Conservation (phyloP, 2,797 vertebrate genomes). For the Sebastes kiyomatsui region DNA sequence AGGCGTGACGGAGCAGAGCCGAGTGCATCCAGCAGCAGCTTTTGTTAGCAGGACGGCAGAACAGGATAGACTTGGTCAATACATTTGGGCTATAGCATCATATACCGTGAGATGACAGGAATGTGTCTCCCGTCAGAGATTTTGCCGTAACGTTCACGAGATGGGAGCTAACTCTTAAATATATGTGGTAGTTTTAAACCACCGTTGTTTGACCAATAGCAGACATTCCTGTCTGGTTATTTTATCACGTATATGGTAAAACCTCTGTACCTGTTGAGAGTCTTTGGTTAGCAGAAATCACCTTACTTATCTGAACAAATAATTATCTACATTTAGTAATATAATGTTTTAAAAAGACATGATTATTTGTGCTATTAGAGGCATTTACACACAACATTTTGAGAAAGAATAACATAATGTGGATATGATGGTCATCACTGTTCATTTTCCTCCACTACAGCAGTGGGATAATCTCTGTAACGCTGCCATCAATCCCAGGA, state of each 20-base stretch:
- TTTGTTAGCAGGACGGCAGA: conserved; percentile 4
- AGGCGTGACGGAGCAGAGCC: conserved; percentile 6
- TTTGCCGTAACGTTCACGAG: neutral
- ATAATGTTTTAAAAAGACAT: neutral
- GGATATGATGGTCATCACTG: neutral
- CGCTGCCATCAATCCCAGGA: neutral
- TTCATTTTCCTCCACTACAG: neutral
- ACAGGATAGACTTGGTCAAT: neutral
- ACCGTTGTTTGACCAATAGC: neutral
- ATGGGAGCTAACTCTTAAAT: neutral
- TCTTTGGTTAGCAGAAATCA: neutral
- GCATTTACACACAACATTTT: neutral
- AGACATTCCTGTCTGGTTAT: neutral
- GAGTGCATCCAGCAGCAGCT: neutral
- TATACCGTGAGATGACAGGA: neutral
- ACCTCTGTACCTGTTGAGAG: neutral
- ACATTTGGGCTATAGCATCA: neutral
- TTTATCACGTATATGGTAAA: neutral
- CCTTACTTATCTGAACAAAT: neutral
- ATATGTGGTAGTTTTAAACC: neutral
- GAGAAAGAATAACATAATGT: neutral
- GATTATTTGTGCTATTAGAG: neutral
- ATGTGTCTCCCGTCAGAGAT: neutral
- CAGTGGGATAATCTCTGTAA: neutral
- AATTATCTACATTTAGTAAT: neutral